phyloP scores from a whole-genome alignment of 2,888 invertebrate genomes.

The Bombyx huttoni region DNA sequence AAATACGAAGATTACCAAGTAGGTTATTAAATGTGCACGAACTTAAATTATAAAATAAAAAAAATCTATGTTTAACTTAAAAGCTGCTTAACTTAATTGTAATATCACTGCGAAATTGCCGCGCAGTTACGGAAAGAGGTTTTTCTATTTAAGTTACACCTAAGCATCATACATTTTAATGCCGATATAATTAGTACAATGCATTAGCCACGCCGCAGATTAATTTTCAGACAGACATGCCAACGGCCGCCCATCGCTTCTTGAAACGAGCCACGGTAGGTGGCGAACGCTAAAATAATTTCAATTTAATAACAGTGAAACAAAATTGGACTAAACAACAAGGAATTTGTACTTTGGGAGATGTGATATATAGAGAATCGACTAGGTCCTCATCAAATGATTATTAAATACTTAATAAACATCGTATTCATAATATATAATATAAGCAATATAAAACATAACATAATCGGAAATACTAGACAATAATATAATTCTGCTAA shows the following conservation, averaged over 20 bases:
- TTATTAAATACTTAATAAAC: conserved; percentile 70
- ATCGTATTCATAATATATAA: conserved; percentile 68
- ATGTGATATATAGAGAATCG: conserved; percentile 73
- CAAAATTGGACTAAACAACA: conserved; percentile 75
- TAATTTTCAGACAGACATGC: conserved; percentile 17
- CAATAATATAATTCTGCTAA: conserved; percentile 71
- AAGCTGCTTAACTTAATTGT: conserved; percentile 60
- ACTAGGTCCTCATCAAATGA: conserved; percentile 73
- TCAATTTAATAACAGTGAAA: conserved; percentile 69
- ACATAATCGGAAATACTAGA: conserved; percentile 70
- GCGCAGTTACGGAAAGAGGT: conserved; percentile 30
- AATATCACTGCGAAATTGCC: conserved; percentile 28
- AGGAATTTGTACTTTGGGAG: conserved; percentile 74
- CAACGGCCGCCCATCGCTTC: conserved; percentile 13
- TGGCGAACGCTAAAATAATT: conserved; percentile 60
- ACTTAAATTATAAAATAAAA: conserved; percentile 50
- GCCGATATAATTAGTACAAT: not conserved
- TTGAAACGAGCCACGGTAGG: conserved; percentile 17
- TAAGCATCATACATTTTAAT: not conserved
- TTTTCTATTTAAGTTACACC: conserved; percentile 20
- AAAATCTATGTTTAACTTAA: conserved; percentile 47
- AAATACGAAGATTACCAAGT: conserved; percentile 36
- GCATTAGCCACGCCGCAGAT: conserved; percentile 9
- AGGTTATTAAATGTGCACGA: conserved; percentile 57
- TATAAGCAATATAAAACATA: conserved; percentile 73